Base-by-base conservation (phyloP, 2,113 vertebrate genomes). In the Cyrtonyx montezumae region DNA sequence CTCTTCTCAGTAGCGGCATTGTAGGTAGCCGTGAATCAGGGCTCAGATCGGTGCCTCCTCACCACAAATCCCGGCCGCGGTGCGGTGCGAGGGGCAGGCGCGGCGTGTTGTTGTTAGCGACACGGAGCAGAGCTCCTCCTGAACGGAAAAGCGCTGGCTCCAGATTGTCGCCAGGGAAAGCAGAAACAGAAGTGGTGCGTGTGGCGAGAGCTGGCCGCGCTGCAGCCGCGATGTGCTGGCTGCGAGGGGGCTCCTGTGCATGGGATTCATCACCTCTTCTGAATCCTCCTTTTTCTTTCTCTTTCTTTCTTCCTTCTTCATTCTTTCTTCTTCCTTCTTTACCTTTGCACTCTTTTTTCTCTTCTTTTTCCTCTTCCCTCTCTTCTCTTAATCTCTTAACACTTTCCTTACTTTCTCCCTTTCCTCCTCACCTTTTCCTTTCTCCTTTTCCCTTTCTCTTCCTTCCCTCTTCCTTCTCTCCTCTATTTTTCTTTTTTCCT, bases 121-220 rank as follows among this genome's bases (percentile, higher is more conserved):
- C 96, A 94, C 95, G 89, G 67, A 92, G 79, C 94, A n/a, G 89
- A 87, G 94, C 83, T 93, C 90, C 91, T 91, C 86, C 68, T 88
- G 68, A 90, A 61, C 86, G 97, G 98, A 96, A 93, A 96, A 87
- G 97, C 94, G 90, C 94, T 49, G 98, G 98, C 98, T 98, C 97
- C 97, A 95, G 89, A 62, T 86, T 96, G 97, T 96, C 97, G 96
- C 97, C 97, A 95, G 96, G 56, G 94, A 95, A 96, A 97, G 96
- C 96, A 70, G 95, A 94, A 95, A 97, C 97, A 91, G 96, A 97
- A 97, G 97, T 97, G 92, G 96, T 93, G 92, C 96, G 91, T 97
- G 97, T 97, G 97, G 96, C 96, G 94, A 92, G 96, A 92, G 95
- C 95, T 58, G 77, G 78, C 65, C 59, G 88, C 80, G 76, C 88